Evolutionary conservation across 2,797 vertebrate species (phyloP).

Genomic region (Nyctibius grandis): DNA sequence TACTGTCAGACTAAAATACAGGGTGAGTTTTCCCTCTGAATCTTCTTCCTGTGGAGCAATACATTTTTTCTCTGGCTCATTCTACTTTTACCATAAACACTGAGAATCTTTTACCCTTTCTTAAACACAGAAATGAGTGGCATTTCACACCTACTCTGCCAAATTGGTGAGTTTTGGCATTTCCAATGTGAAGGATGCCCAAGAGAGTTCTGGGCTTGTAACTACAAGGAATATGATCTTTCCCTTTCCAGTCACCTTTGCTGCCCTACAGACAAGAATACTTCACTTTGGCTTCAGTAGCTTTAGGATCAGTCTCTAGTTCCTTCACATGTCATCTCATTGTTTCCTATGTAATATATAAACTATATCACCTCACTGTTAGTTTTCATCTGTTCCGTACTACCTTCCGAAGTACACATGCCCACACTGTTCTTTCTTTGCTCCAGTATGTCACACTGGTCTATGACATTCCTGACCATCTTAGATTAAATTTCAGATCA

Average conservation of each 20-base stretch:
- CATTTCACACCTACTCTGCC: background rate
- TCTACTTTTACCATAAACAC: background rate
- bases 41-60: background rate
- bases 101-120: background rate
- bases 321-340: background rate
- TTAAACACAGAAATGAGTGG: background rate
- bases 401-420: fast-evolving
- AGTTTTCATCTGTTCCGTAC: background rate
- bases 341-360: background rate
- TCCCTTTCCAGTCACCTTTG: background rate
- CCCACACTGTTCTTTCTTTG: background rate
- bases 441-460: background rate
- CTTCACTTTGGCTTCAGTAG: background rate
- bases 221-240: background rate
- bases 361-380: background rate
- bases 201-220: background rate
- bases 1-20: background rate
- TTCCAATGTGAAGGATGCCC: background rate
- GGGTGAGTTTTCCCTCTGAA: background rate
- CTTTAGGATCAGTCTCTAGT: background rate
- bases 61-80: background rate
- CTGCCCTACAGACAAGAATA: background rate
- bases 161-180: background rate
- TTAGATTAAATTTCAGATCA: background rate
- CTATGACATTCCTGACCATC: background rate